Base-by-base conservation (phyloP, 2,113 vertebrate species). In the Silurus asotus region DNA sequence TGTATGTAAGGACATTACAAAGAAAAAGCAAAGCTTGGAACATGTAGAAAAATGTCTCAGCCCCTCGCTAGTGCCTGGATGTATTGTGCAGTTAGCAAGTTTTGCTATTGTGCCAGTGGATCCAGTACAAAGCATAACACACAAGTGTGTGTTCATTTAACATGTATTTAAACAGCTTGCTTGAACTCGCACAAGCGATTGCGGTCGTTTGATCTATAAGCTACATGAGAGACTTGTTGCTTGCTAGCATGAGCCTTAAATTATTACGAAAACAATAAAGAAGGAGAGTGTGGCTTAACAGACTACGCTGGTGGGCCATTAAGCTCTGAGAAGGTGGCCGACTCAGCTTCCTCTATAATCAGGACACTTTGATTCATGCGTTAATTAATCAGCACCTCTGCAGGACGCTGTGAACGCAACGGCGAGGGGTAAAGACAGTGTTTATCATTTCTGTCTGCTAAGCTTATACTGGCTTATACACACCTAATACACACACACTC, bases 331-430 rank as follows among this genome's bases (percentile, higher is more conserved):
- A 86, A 89, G 90, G 87, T 91, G 82, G 88, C 82, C 28, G 11
- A 58, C 25, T 17, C 14, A 0, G 19, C n/a, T 86, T 90, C 90
- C 92, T 92, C 91, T 94, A 88, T 92, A 94, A 93, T 94, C 91
- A 92, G 84, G 49, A 84, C 85, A 88, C 91, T 88, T 89, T 92
- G 92, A 92, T 92, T 91, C 91, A 90, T 89, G 90, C 56, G 75
- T 90, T 93, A 93, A 94, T 94, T 93, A 93, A 94, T 94, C 93
- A 93, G 85, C 51, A 55, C 89, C 92, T 90, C 88, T 88, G 89
- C 92, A 92, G 89, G 91, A 85, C 85, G 6, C 88, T 61, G 88
- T 88, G 88, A 88, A 88, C 83, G 83, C 84, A 25, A 61, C 82
- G 61, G 85, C 85, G 87, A 84, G 5, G 81, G 79, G 82, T 86